A percentile compares a stretch with the other conserved stretches of the same genome.
These are phyloP conservation scores for Diarsia rubi DNA, from an alignment of 2,888 invertebrate species.

Conservation along the genomic window DNA sequence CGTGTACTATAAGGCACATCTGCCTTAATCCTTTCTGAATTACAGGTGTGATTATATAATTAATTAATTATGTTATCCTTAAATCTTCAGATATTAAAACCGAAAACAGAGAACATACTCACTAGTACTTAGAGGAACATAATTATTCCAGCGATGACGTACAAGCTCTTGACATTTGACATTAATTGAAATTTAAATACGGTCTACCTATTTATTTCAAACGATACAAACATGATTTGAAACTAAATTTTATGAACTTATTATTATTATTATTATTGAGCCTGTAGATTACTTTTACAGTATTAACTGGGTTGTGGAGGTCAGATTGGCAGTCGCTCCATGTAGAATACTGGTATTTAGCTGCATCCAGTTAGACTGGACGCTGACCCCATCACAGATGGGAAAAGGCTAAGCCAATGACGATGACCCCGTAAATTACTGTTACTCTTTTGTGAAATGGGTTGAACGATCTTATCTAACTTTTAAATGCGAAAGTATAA, in stretches of 20 bases:
- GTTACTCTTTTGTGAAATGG: background rate
- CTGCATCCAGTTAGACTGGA: too few relatives aligned
- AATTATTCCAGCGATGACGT: conserved; percentile 26
- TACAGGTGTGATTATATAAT: background rate
- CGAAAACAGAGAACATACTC: background rate
- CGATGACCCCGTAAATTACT: background rate
- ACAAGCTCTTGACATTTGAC: conserved; percentile 41
- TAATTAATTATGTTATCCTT: background rate
- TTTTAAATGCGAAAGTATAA: too few relatives aligned
- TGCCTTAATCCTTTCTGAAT: background rate
- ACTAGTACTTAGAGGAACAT: background rate
- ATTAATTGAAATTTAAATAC: conserved; percentile 52
- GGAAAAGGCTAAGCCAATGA: too few relatives aligned
- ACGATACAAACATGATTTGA: background rate
- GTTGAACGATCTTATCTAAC: background rate
- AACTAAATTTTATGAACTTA: background rate
- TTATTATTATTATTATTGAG: background rate
- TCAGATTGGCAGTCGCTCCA: too few relatives aligned
- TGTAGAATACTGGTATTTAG: too few relatives aligned
- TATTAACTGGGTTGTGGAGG: too few relatives aligned
- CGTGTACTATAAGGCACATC: background rate
- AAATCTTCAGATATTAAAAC: background rate
- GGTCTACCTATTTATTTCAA: background rate
- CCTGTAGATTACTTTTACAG: background rate
- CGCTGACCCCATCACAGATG: too few relatives aligned